A percentile compares a stretch with the other conserved stretches of the same genome.
Conservation (phyloP, 2,888 invertebrate species). For the Mythimna impura region DNA sequence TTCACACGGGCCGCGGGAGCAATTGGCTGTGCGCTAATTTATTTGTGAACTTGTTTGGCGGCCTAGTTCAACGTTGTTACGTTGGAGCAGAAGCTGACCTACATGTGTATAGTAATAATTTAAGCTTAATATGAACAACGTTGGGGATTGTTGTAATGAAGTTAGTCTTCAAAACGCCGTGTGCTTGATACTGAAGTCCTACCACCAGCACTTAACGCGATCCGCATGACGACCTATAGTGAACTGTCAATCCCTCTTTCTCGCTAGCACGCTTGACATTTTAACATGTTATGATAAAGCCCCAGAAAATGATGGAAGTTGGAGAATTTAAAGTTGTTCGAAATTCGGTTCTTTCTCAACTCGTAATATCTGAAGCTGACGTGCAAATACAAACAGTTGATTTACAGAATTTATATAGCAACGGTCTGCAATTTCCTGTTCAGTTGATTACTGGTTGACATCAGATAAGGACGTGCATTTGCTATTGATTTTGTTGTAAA, state of each 20-base stretch:
- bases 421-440: constrained; percentile 15
- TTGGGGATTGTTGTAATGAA: constrained; percentile 40
- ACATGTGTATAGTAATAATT: constrained; percentile 16
- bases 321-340: constrained; percentile 5
- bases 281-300: no score
- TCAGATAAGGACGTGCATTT: not conserved
- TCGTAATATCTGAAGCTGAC: constrained; percentile 21
- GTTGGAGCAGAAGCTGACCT: constrained; percentile 40
- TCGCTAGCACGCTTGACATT: no score
- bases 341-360: constrained; percentile 13
- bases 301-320: constrained; percentile 19
- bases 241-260: no score
- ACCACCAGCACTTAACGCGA: no score
- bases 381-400: constrained; percentile 15
- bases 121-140: constrained; percentile 29
- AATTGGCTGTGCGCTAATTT: constrained; percentile 60
- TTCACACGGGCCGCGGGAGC: constrained; percentile 63
- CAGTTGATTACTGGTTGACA: not conserved
- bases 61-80: constrained; percentile 50
- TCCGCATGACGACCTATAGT: no score
- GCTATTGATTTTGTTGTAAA: constrained; percentile 4
- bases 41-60: constrained; percentile 50
- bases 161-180: constrained; percentile 33
- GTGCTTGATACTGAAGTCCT: constrained; percentile 13
- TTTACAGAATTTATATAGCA: constrained; percentile 1